phyloP scores from a whole-genome alignment of 1,140 invertebrate species.

The Aphis gossypii region DNA sequence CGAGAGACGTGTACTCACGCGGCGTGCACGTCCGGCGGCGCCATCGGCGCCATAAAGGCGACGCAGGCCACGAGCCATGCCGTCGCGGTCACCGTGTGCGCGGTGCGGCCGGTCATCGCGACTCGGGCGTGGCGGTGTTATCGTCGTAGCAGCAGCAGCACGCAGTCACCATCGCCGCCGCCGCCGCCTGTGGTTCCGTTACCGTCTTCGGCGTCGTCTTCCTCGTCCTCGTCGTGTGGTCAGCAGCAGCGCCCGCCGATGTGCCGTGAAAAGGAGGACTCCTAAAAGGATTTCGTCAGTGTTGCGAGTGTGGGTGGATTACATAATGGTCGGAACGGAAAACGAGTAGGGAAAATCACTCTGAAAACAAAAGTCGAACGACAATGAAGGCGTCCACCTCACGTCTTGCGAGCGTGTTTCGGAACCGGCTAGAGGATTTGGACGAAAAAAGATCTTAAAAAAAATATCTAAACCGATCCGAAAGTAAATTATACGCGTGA shows the following conservation, averaged over 20 bases:
- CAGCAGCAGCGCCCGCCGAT: background rate
- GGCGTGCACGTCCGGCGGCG: conserved; percentile 24
- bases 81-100: conserved; percentile 2
- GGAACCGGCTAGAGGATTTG: background rate
- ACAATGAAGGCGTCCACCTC: background rate
- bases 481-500: background rate
- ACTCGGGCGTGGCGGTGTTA: conserved; percentile 42
- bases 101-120: conserved; percentile 47
- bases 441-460: background rate
- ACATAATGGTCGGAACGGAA: background rate
- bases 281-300: too few species aligned
- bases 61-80: conserved; percentile 50
- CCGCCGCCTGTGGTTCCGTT: background rate
- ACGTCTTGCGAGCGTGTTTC: background rate
- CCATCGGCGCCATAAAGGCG: background rate
- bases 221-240: background rate
- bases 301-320: background rate
- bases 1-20: conserved; percentile 27
- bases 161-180: background rate
- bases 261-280: background rate
- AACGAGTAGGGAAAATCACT: background rate
- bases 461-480: background rate
- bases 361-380: background rate
- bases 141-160: background rate
- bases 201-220: background rate